Evolutionary conservation across 2,888 invertebrate genomes (phyloP).

Genomic region (Vannuccia rotundouncinata): DNA sequence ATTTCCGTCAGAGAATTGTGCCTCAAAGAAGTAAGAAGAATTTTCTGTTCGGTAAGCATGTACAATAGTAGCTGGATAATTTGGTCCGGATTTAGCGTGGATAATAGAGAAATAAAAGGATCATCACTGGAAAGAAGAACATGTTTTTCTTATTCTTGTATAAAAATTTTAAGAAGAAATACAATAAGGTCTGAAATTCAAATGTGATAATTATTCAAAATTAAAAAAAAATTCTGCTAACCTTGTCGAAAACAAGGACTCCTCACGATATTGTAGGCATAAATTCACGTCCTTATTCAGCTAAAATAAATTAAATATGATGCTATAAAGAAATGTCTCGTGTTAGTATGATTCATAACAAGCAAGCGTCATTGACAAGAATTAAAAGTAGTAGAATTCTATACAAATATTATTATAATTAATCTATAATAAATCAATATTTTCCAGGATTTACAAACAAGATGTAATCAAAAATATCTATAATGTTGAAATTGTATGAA

Average conservation of each 20-base stretch:
- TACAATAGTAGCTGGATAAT: conserved; percentile 28
- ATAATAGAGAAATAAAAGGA: neutral
- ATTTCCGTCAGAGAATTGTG: neutral
- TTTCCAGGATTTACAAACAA: too few relatives aligned
- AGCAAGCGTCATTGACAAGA: too few relatives aligned
- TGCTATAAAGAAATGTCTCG: too few relatives aligned
- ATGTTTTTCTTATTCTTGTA: neutral
- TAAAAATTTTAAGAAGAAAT: neutral
- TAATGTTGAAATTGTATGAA: too few relatives aligned
- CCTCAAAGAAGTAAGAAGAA: conserved; percentile 34
- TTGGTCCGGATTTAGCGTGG: neutral
- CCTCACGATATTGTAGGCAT: neutral
- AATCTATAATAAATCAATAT: too few relatives aligned
- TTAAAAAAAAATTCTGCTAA: too few relatives aligned
- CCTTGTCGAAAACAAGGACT: neutral
- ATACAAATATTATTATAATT: too few relatives aligned
- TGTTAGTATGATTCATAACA: too few relatives aligned
- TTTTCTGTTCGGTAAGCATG: conserved; percentile 37
- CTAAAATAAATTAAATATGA: neutral
- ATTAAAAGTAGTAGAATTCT: too few relatives aligned
- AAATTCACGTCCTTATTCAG: neutral
- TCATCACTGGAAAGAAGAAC: neutral
- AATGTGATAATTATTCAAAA: neutral
- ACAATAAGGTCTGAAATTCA: neutral
- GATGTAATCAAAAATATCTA: too few relatives aligned